Percentiles rank a stretch among this genome's conserved stretches.
Conservation (phyloP, 2,797 vertebrate species). For the Carapus acus region DNA sequence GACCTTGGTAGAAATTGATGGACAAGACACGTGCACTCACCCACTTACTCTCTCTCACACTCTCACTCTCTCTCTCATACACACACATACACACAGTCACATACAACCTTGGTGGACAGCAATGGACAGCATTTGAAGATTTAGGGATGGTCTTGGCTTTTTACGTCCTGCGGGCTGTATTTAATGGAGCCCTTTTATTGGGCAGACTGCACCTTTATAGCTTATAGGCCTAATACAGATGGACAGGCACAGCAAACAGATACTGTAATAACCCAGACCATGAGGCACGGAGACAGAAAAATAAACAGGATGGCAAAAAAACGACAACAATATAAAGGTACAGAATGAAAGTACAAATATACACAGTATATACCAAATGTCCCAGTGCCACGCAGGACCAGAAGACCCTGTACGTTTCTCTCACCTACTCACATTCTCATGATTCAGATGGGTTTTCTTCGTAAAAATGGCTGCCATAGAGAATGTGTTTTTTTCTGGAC, state of each 20-base stretch:
- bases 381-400: neutral
- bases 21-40: neutral
- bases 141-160: constrained; percentile 44
- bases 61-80: too few relatives aligned
- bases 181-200: constrained; percentile 57
- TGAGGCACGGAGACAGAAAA: constrained; percentile 1
- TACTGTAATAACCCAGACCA: constrained; percentile 11
- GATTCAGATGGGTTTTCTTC: too few relatives aligned
- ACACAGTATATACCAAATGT: neutral
- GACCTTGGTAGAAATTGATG: constrained; percentile 27
- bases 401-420: neutral
- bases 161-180: constrained; percentile 35
- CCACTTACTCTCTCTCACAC: constrained; percentile 5
- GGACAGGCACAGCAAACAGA: constrained; percentile 34
- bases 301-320: constrained; percentile 8
- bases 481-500: too few relatives aligned
- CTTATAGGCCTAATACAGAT: constrained; percentile 33
- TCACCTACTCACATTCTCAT: too few relatives aligned
- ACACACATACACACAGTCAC: constrained; percentile 5
- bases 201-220: constrained; percentile 54
- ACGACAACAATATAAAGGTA: constrained; percentile 2
- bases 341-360: too few relatives aligned
- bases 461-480: too few relatives aligned
- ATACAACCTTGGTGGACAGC: constrained; percentile 50
- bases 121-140: constrained; percentile 51